Base-by-base conservation (phyloP, 2,888 invertebrate genomes). In the Bombyx huttoni region DNA sequence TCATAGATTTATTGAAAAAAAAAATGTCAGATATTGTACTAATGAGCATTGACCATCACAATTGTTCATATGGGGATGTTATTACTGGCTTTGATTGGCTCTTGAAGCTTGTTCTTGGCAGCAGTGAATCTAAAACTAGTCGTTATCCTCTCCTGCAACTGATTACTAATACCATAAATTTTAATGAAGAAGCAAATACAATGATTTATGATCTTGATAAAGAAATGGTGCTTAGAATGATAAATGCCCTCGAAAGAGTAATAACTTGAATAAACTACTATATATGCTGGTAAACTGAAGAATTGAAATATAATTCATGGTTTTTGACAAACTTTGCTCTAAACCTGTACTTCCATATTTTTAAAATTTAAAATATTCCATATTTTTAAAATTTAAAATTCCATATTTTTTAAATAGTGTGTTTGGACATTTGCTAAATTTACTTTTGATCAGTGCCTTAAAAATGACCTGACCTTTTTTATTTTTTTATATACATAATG, bases 91-190 rank as follows among this genome's bases (percentile, higher is more conserved):
- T 76, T 65, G 71, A 81, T 59, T 85, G 84, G 82, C 48, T 59
- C 50, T 54, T 82, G 7, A 84, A 83, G 63, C 57, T 72, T 49
- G 64, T 81, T 48, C 57, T 73, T 49, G 85, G 85, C 8, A 79
- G 76, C 47, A 83, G 81, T 64, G 75, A 78, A 56, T 56, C 81
- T 34, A 78, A 78, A 60, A 72, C 70, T 13, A 58, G 76, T 34
- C 70, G 64, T 55, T 79, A 79, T 62, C 73, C 81, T 13, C 51
- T 83, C 14, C 47, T 83, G 8, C 78, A 81, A 57, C 59, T 85
- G 12, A 54, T 64, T 34, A 56, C 84, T n/a, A 63, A 62, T 35
- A 75, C 72, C 46, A 52, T 70, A 45, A 58, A 65, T 49, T 62
- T 63, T 53, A 62, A 62, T 53, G 66, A 65, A 24, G 53, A 63